phyloP scores from a whole-genome alignment of 2,113 vertebrate genomes.

The Chionomys nivalis region DNA sequence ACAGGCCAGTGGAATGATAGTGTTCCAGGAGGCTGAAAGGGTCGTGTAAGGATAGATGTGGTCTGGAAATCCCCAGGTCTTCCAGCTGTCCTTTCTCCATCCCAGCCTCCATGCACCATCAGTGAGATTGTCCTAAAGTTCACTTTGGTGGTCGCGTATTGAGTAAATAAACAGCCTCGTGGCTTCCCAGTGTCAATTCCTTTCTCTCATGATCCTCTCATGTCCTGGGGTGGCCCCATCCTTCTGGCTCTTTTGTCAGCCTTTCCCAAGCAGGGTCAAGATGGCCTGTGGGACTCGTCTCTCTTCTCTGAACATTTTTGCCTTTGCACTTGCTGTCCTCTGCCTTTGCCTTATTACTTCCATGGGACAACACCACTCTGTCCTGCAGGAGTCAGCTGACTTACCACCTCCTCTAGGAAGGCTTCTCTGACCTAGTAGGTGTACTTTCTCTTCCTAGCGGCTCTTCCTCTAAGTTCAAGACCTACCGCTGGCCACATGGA shows the following conservation, averaged over 20 bases:
- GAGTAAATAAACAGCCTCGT: background rate
- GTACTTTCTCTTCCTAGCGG: background rate
- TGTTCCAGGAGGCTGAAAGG: background rate
- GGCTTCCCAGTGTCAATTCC: background rate
- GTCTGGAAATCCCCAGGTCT: background rate
- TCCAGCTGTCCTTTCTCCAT: background rate
- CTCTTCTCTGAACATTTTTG: background rate
- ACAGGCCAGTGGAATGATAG: background rate
- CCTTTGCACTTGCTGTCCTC: background rate
- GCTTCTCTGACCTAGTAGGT: background rate
- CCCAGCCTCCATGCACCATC: background rate
- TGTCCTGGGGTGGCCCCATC: background rate
- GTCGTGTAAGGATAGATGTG: background rate
- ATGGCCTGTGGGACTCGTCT: background rate
- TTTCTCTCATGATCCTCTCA: background rate
- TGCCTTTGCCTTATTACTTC: background rate
- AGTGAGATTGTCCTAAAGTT: background rate
- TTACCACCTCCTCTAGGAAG: background rate
- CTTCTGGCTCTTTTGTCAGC: background rate
- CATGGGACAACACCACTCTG: background rate
- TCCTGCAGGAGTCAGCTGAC: background rate
- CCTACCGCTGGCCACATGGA: background rate
- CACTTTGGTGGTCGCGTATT: background rate
- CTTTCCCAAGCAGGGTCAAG: background rate
- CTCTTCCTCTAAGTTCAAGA: conserved; percentile 10